Base-by-base conservation (phyloP, 1,140 invertebrate genomes). In the Aphaenogaster ashmeadi region DNA sequence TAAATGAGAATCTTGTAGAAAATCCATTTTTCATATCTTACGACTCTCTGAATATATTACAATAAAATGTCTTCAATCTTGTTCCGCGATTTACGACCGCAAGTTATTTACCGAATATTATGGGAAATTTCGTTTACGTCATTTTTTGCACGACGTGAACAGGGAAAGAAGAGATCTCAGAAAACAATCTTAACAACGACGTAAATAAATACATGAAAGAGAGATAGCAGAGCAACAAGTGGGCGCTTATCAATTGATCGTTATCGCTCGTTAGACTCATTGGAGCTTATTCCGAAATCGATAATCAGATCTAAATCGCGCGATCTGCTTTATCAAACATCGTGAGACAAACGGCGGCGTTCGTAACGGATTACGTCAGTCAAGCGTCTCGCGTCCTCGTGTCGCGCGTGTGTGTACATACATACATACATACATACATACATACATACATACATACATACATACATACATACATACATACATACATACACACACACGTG, bases 1-100 rank as follows among this genome's bases (percentile, higher is more conserved):
- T 47, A 50, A 72, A 33, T 72, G 44, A 72, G 11, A 72, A 72
- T 50, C 33, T 72, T 27, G 3, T 33, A 72, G 3, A 27, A 72
- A 50, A 52, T 47, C 15, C 3, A 66, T 7, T 11, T 72, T 72
- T 52, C 27, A 4, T 50, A 36, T 72, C n/a, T 47, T 13, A 27
- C 9, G 0, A 3, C 44, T 52, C 15, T 52, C 11, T 47, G 21
- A 47, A 50, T 69, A 67, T 13, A 67, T 69, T 44, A 67, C n/a
- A 67, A 33, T 50, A 5, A 47, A 69, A 44, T 27, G 1, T 33
- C 0, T 27, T 75, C 5, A 27, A 77, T 27, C 41, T 56, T 41
- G 21, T 56, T 6, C 0, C 52, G n/a, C 11, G 13, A 58, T 77
- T 41, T 77, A 38, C 33, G 9, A 36, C 11, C 18, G 41, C 18